Conservation (phyloP, 2,113 vertebrate genomes). For the Sclerurus mexicanus region DNA sequence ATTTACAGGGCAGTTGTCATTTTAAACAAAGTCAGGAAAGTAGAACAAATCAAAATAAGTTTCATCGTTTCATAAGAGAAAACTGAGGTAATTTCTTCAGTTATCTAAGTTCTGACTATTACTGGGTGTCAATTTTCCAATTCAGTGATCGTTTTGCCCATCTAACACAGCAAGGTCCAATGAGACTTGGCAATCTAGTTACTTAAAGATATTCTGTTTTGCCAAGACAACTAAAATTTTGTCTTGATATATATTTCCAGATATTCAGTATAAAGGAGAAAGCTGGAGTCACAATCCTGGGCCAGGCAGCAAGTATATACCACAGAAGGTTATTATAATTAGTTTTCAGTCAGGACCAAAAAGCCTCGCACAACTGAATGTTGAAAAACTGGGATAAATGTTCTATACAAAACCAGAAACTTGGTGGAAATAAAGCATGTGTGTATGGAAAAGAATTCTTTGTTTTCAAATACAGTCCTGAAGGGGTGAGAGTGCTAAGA, state of each 20-base stretch:
- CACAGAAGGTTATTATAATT: neutral
- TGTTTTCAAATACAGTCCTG: neutral
- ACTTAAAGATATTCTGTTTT: neutral
- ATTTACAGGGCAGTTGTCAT: neutral
- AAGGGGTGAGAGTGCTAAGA: neutral
- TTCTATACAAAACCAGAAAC: neutral
- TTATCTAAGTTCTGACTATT: neutral
- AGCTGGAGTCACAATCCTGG: neutral
- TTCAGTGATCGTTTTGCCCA: neutral
- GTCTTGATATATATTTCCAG: neutral
- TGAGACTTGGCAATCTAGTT: neutral
- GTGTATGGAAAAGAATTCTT: neutral
- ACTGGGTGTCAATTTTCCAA: neutral
- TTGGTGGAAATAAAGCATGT: neutral
- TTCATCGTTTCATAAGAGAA: neutral
- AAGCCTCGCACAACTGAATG: neutral
- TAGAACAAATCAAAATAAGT: neutral
- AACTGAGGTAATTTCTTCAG: neutral
- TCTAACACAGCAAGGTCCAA: neutral
- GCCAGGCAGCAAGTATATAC: neutral
- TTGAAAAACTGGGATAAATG: neutral
- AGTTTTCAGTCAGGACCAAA: neutral
- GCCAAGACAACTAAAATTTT: neutral
- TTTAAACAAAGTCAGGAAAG: neutral
- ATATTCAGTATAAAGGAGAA: neutral